Evolutionary conservation across 2,888 invertebrate genomes (phyloP).

Genomic region (Chymomyza procnemis): DNA sequence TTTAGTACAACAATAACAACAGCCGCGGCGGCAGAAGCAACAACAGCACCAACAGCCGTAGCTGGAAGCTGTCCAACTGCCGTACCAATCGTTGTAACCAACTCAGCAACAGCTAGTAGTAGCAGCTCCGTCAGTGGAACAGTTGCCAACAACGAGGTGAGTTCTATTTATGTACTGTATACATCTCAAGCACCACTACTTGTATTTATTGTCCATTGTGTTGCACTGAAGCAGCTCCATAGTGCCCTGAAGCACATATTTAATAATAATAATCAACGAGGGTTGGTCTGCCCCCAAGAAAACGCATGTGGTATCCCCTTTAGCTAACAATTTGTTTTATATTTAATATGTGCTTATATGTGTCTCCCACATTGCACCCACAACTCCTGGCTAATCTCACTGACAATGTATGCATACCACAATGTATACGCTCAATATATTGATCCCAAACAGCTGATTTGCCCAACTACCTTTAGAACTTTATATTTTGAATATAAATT

Average conservation of each 20-base stretch:
- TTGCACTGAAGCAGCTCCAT: background rate
- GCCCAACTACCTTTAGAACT: background rate
- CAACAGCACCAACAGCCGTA: constrained; percentile 25
- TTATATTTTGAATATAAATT: background rate
- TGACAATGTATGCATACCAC: no score
- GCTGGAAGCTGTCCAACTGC: constrained; percentile 31
- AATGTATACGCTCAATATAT: constrained; percentile 48
- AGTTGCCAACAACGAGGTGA: constrained; percentile 60
- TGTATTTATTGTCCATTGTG: background rate
- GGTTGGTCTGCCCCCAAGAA: no score
- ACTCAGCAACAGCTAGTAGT: constrained; percentile 17
- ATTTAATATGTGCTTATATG: background rate
- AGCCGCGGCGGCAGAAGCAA: constrained; percentile 53
- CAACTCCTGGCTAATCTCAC: background rate
- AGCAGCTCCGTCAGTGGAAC: constrained; percentile 18
- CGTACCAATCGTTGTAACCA: constrained; percentile 71
- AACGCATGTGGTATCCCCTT: background rate
- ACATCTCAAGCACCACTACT: no score
- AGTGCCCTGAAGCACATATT: background rate
- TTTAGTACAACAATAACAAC: constrained; percentile 72
- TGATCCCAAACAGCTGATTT: background rate
- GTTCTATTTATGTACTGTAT: constrained; percentile 26
- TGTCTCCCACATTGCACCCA: background rate
- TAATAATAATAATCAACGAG: background rate
- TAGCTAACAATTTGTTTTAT: constrained; percentile 22